Evolutionary conservation across 2,888 invertebrate species (phyloP).

Genomic region (Drosophila ezoana): DNA sequence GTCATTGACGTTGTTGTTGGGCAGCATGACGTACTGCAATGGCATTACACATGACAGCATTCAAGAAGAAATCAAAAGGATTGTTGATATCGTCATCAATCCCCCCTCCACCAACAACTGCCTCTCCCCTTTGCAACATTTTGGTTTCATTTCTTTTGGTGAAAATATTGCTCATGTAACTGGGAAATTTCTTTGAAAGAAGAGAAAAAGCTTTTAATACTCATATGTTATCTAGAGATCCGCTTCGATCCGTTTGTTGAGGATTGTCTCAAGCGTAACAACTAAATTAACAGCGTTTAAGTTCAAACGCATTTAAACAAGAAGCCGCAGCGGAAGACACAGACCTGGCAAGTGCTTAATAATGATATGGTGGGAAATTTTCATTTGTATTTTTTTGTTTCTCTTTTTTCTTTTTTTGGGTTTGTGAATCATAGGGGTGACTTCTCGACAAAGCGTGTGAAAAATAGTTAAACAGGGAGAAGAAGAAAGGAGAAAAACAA

Average conservation of each 20-base stretch:
- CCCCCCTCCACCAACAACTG: too few species aligned
- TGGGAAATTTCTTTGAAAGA: conserved; percentile 29
- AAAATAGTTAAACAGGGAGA: conserved; percentile 7
- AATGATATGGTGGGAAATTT: conserved; percentile 44
- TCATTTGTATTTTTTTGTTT: conserved; percentile 27
- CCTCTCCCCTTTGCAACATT: not conserved
- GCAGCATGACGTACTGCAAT: conserved; percentile 33
- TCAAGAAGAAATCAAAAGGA: conserved; percentile 60
- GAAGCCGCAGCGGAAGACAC: conserved; percentile 18
- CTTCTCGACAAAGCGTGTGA: conserved; percentile 50
- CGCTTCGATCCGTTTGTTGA: conserved; percentile 30
- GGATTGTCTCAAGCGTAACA: conserved; percentile 70
- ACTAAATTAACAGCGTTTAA: conserved; percentile 76
- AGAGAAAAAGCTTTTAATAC: conserved; percentile 23
- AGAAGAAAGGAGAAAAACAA: not conserved
- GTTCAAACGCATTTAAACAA: conserved; percentile 61
- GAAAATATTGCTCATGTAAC: conserved; percentile 61
- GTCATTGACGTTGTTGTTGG: conserved; percentile 24
- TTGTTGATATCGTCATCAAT: conserved; percentile 15
- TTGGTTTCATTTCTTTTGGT: conserved; percentile 44
- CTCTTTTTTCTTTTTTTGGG: conserved; percentile 15
- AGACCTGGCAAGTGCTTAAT: conserved; percentile 5
- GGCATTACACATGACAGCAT: conserved; percentile 43
- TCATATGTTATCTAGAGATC: conserved; percentile 49
- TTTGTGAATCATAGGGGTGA: conserved; percentile 39